phyloP scores from a whole-genome alignment of 2,888 invertebrate genomes.

The Limnephilus auricula region DNA sequence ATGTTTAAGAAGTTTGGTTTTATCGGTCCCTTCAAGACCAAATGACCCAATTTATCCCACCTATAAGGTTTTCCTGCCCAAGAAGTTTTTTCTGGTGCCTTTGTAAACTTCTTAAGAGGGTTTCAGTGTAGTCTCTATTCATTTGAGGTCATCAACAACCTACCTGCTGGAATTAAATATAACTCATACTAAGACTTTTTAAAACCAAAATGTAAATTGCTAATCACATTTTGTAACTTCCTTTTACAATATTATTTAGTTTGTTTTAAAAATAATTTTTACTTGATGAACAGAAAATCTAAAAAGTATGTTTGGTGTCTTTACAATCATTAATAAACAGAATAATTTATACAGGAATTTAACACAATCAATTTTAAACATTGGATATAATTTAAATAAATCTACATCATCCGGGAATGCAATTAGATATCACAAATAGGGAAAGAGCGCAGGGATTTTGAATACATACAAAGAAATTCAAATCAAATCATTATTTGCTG shows the following conservation, averaged over 20 bases:
- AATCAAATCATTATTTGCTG: background rate
- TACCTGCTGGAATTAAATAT: no score
- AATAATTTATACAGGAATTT: background rate
- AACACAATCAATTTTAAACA: background rate
- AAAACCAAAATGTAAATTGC: background rate
- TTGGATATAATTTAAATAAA: conserved; percentile 9
- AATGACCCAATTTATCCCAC: no score
- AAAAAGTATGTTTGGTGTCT: background rate
- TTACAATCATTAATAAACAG: background rate
- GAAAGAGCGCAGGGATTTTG: background rate
- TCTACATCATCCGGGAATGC: conserved; percentile 45
- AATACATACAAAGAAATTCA: conserved; percentile 8
- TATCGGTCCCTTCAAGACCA: no score
- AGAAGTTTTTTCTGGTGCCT: no score
- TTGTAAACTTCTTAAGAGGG: no score
- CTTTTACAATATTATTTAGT: background rate
- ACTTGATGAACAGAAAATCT: background rate
- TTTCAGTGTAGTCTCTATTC: no score
- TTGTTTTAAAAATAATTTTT: background rate
- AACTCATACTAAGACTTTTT: background rate
- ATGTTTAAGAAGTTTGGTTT: no score
- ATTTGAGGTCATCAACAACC: no score
- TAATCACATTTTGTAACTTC: background rate
- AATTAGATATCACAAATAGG: conserved; percentile 51
- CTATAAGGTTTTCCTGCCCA: no score